These are phyloP conservation scores for Dinocampus coccinellae DNA, from an alignment of 2,888 invertebrate genomes.

Conservation along the genomic window DNA sequence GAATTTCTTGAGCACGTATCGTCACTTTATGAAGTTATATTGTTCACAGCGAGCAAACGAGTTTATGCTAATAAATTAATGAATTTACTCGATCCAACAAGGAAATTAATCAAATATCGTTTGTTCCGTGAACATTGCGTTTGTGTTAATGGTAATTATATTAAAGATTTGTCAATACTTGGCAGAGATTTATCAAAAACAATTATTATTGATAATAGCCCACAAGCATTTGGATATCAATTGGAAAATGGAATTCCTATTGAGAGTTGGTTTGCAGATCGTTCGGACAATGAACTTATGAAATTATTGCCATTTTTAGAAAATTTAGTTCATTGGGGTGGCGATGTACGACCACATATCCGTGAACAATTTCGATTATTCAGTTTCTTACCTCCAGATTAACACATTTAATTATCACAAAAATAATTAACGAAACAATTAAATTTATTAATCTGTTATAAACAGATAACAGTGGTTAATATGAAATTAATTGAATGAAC, in stretches of 20 bases:
- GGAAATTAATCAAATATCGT: conserved; percentile 91
- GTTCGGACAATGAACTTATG: conserved; percentile 88
- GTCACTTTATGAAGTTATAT: conserved; percentile 89
- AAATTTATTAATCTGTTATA: neutral
- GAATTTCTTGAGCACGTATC: conserved; percentile 93
- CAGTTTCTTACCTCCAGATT: conserved; percentile 89
- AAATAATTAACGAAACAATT: neutral
- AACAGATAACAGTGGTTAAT: neutral
- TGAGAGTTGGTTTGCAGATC: conserved; percentile 96
- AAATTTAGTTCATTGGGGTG: conserved; percentile 84
- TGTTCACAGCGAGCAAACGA: conserved; percentile 96
- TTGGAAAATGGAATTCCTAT: conserved; percentile 97
- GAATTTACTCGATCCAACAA: conserved; percentile 89
- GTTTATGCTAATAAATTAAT: conserved; percentile 95
- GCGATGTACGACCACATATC: conserved; percentile 93
- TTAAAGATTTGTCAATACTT: conserved; percentile 93
- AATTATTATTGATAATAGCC: conserved; percentile 89
- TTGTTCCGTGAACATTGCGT: conserved; percentile 96
- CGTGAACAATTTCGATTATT: conserved; percentile 91
- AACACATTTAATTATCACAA: conserved; percentile 61
- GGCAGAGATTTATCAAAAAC: conserved; percentile 92
- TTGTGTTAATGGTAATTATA: conserved; percentile 95
- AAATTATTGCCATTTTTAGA: conserved; percentile 94
- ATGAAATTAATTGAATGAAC: neutral
- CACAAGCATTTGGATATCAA: conserved; percentile 94